Evolutionary conservation across 2,797 vertebrate species (phyloP).

Genomic region (Caiman crocodilus): DNA sequence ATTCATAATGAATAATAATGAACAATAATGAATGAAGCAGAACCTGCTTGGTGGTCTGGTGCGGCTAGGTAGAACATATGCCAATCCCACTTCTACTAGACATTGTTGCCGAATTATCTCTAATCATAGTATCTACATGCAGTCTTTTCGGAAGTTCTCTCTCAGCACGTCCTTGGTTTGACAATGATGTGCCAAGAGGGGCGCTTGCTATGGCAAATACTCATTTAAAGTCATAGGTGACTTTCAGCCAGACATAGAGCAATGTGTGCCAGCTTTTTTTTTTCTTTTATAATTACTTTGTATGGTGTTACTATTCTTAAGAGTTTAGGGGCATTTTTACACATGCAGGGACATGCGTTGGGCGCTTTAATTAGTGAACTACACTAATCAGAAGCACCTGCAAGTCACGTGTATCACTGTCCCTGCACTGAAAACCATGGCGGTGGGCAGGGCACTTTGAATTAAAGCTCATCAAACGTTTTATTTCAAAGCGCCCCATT

Average conservation of each 20-base stretch:
- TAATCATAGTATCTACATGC: slow-evolving; percentile 46
- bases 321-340: too few species aligned
- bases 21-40: too few species aligned
- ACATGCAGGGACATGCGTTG: too few species aligned
- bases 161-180: slow-evolving; percentile 59
- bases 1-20: too few species aligned
- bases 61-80: slow-evolving; percentile 7
- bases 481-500: too few species aligned
- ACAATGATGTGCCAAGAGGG: slow-evolving; percentile 31
- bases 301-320: slow-evolving; percentile 14
- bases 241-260: slow-evolving; percentile 38
- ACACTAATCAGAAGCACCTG: too few species aligned
- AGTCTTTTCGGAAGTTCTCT: slow-evolving; percentile 56
- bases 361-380: too few species aligned
- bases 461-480: too few species aligned
- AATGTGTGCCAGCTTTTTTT: slow-evolving; percentile 38
- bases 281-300: slow-evolving; percentile 38
- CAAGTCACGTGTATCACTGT: too few species aligned
- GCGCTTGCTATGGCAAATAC: slow-evolving; percentile 28
- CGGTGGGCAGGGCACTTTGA: too few species aligned
- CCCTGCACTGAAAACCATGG: too few species aligned
- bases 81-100: slow-evolving; percentile 58
- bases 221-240: slow-evolving; percentile 62
- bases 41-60: background rate
- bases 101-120: slow-evolving; percentile 52